Base-by-base conservation (phyloP, 1,140 invertebrate species). In the Microplitis mediator region DNA sequence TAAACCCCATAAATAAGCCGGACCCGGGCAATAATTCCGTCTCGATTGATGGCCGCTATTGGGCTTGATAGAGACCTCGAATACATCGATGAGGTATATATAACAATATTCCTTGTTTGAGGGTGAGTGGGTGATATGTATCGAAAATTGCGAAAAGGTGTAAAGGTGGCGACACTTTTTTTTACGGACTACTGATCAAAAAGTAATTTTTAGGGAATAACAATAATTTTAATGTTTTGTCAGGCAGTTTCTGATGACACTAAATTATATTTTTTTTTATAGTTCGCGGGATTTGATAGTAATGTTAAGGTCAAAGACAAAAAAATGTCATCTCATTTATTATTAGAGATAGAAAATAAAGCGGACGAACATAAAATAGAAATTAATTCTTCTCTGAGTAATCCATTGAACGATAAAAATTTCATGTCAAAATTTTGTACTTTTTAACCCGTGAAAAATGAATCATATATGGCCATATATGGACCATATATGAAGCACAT, bases 1-100 rank as follows among this genome's bases (percentile, higher is more conserved):
- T 81, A 85, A 54, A 86, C 75, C 75, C 84, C 80, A 85, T 86
- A 86, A 86, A 86, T 86, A 86, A 86, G 79, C 78, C 74, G 79
- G 77, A 77, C 74, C 78, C n/a, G 81, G 78, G 78, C 83, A 84
- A 85, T 84, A 86, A 85, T 86, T 85, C 78, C 82, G 76, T 75
- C 78, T 75, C 82, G 78, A 83, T 83, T 77, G 82, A 16, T 45
- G 62, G 36, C 62, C 14, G 6, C 58, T 31, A 54, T 54, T 54
- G 52, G 16, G 52, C 13, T 54, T 54, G 52, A 54, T 54, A 54
- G 52, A 54, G 16, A 45, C 39, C 39, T 45, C 39, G 39, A 45
- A 45, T 45, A 45, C 39, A 45, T 45, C 39, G 39, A 45, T 45
- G 39, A 63, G 32, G 31, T 56, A 23, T 56, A 51, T 60, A 13